Conservation (phyloP, 2,797 vertebrate genomes). For the Microctenopoma steveboyesi region DNA sequence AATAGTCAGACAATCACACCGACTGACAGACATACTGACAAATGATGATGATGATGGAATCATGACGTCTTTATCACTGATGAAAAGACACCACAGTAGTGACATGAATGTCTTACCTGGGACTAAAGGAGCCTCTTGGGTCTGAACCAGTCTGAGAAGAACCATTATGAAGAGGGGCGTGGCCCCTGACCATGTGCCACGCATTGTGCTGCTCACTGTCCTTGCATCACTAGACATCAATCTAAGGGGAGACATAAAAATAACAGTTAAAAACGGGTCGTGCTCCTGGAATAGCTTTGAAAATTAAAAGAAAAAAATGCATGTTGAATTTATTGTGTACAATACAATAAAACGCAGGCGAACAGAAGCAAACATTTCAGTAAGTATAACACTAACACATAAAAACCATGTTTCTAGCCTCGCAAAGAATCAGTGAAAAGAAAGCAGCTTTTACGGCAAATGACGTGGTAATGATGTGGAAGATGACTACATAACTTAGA, state of each 20-base stretch:
- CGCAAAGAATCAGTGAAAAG: slow-evolving; percentile 30
- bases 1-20: slow-evolving; percentile 68
- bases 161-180: slow-evolving; percentile 84
- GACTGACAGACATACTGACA: slow-evolving; percentile 39
- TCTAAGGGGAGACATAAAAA: slow-evolving; percentile 47
- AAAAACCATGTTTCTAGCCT: slow-evolving; percentile 26
- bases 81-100: slow-evolving; percentile 39
- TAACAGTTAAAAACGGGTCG: not conserved
- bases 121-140: slow-evolving; percentile 85
- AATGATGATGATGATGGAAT: slow-evolving; percentile 39
- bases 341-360: slow-evolving; percentile 17
- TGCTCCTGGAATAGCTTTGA: not conserved
- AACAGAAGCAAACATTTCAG: not conserved
- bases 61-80: slow-evolving; percentile 33
- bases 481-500: slow-evolving; percentile 40
- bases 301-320: not conserved
- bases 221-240: slow-evolving; percentile 87
- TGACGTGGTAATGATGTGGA: slow-evolving; percentile 4
- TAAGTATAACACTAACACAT: slow-evolving; percentile 13
- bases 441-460: slow-evolving; percentile 36
- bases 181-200: slow-evolving; percentile 87
- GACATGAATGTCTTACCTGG: slow-evolving; percentile 86
- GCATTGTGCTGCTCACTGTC: slow-evolving; percentile 85
- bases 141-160: slow-evolving; percentile 81
- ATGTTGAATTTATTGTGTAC: slow-evolving; percentile 8